Conservation (phyloP, 2,888 invertebrate genomes). For the Lithophane ornitopus region DNA sequence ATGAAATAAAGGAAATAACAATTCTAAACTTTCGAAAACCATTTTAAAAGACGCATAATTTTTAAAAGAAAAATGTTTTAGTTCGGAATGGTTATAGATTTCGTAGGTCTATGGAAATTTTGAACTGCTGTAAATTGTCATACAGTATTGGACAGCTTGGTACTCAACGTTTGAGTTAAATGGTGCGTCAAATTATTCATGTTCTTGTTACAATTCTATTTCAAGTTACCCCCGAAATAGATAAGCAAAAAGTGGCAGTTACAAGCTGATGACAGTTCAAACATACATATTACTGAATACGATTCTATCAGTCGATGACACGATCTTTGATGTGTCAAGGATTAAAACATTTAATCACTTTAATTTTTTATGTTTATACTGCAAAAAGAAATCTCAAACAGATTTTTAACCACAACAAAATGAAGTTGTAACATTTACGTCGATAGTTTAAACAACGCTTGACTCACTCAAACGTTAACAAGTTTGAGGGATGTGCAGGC, state of each 20-base stretch:
- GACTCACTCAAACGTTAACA: slow-evolving; percentile 43
- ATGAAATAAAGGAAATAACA: too few relatives aligned
- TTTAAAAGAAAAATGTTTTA: background rate
- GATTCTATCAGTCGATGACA: too few relatives aligned
- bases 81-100: background rate
- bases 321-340: too few relatives aligned
- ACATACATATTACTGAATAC: background rate
- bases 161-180: background rate
- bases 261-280: background rate
- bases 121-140: background rate
- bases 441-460: slow-evolving; percentile 26
- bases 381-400: background rate
- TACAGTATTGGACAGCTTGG: background rate
- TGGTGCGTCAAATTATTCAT: background rate
- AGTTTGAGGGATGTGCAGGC: slow-evolving; percentile 41
- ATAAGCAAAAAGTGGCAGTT: background rate
- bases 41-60: background rate
- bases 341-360: too few relatives aligned
- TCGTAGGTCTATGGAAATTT: background rate
- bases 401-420: slow-evolving; percentile 1
- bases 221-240: background rate
- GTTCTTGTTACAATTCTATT: background rate
- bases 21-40: background rate
- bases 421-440: slow-evolving; percentile 19
- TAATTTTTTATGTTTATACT: too few relatives aligned